Evolutionary conservation across 2,888 invertebrate species (phyloP), one percentile per base, ranked within the genome.

Genomic region (Stenurella melanura): DNA sequence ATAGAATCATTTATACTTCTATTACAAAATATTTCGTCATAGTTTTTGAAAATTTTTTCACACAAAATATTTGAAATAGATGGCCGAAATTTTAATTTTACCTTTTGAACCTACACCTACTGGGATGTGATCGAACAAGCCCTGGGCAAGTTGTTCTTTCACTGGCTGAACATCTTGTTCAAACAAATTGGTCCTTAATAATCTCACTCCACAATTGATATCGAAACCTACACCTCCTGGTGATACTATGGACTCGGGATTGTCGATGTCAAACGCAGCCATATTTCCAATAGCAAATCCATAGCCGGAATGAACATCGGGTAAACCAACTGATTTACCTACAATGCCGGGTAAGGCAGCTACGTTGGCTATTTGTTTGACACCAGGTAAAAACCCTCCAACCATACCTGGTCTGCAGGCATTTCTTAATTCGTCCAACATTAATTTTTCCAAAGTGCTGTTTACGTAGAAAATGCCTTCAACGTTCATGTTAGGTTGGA

Each of bases 211-310:
- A 72, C 99, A 99, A 88, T 99, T 99, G 54, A 99, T 99, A 90
- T 99, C 99, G 90, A 99, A 99, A 9, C 99, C 99, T 98, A 85
- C 84, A n/a, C 84, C 84, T 78, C 89, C 98, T 18, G 99, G 99
- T 7, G 98, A 98, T 4, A 98, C 98, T 80, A 99, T 96, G 7
- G 99, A 95, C 80, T 94, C 92, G 0, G 97, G 97, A 91, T 99
- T 93, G 83, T 94, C 92, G 90, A 97, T 94, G 90, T 99, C 99
- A 91, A 99, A 99, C 5, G 99, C 99, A 79, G 99, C 99, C 97
- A 99, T 98, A 89, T 99, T 99, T 71, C 98, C 96, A 88, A 99
- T 99, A 15, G 99, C 99, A 93, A 99, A 99, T 71, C 99, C 99
- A 91, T 99, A 99, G 17, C 99, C 99, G 5, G 98, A 97, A 90